These are phyloP conservation scores for Laterallus jamaicensis DNA, from an alignment of 2,113 vertebrate genomes.

Conservation along the genomic window DNA sequence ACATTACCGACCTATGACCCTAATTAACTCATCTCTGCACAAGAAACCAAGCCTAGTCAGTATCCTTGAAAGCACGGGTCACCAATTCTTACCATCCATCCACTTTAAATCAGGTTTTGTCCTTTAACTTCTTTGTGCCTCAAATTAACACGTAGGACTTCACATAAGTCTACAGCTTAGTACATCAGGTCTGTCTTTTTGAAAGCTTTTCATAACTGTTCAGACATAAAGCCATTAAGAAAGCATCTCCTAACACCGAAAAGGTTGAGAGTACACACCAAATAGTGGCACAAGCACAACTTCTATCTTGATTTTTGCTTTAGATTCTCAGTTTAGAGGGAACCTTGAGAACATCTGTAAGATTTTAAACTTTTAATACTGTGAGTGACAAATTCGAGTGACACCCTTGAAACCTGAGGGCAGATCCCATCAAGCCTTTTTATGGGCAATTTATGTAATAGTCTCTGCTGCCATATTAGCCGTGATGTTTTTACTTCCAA, in stretches of 20 bases:
- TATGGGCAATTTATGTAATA: neutral
- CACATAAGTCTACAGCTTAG: neutral
- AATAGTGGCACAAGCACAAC: neutral
- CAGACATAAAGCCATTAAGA: neutral
- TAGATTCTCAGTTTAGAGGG: neutral
- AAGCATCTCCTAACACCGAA: neutral
- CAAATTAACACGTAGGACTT: fast-evolving
- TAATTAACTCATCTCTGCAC: neutral
- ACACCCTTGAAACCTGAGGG: neutral
- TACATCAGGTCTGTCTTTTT: neutral
- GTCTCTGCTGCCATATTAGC: neutral
- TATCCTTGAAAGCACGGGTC: neutral
- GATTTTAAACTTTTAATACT: neutral
- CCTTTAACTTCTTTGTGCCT: neutral
- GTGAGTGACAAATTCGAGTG: neutral
- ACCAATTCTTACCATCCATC: fast-evolving
- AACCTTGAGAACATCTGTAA: neutral
- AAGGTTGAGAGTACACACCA: neutral
- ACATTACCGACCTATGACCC: neutral
- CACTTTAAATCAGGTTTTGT: neutral
- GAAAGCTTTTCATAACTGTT: neutral
- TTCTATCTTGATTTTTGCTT: neutral
- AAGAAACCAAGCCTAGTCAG: neutral
- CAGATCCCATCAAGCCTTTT: neutral
- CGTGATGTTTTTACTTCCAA: neutral